These are phyloP conservation scores for Aspiorhynchus laticeps DNA, from an alignment of 2,113 vertebrate genomes.

Conservation along the genomic window DNA sequence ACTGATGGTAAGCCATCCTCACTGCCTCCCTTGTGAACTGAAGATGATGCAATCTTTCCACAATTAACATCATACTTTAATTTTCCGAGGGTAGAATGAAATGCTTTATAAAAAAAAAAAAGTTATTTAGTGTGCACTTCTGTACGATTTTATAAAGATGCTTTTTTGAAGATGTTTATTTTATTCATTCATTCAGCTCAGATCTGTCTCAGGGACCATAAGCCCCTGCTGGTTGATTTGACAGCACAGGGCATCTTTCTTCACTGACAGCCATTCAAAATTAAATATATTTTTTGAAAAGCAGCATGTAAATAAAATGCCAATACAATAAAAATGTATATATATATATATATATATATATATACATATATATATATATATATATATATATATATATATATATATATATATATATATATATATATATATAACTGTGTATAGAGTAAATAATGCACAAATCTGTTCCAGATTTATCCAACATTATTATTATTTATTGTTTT, in stretches of 20 bases:
- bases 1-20: constrained; percentile 88
- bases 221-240: background rate
- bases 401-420: too few species aligned
- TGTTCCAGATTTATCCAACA: too few species aligned
- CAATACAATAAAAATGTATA: background rate
- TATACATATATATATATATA: too few species aligned
- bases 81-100: background rate
- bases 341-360: too few species aligned
- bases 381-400: too few species aligned
- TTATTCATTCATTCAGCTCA: background rate
- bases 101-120: background rate
- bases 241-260: background rate
- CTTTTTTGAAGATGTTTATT: too few species aligned
- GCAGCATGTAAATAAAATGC: background rate
- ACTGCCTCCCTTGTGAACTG: constrained; percentile 83
- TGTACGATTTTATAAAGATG: background rate
- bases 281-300: background rate
- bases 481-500: too few species aligned
- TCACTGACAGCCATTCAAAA: background rate
- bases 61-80: constrained; percentile 15
- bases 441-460: too few species aligned
- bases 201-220: background rate
- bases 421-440: too few species aligned
- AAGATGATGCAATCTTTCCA: constrained; percentile 54
- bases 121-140: background rate